Evolutionary conservation across 2,113 vertebrate genomes (phyloP).

Genomic region (Oreochromis spilurus): DNA sequence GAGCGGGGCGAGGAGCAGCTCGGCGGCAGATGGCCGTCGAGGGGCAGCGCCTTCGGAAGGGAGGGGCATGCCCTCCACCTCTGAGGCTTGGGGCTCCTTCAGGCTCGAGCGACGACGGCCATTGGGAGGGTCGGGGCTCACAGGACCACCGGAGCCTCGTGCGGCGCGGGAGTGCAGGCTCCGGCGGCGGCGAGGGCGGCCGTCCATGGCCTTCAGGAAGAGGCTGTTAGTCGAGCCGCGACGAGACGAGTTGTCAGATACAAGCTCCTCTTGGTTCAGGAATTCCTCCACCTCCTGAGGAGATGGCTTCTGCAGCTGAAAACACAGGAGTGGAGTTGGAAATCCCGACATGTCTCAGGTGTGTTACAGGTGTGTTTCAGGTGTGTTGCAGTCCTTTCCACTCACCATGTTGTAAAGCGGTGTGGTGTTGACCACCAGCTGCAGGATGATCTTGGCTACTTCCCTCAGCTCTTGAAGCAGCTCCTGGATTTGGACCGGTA

Average conservation of each 20-base stretch:
- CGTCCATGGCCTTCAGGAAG: constrained; percentile 68
- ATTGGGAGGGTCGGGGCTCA: constrained; percentile 6
- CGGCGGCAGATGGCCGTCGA: constrained; percentile 51
- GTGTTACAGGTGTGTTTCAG: neutral
- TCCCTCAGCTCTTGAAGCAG: constrained; percentile 52
- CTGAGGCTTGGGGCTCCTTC: constrained; percentile 9
- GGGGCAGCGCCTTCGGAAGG: neutral
- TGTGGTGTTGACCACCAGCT: constrained; percentile 68
- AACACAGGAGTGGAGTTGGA: neutral
- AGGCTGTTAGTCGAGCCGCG: constrained; percentile 52
- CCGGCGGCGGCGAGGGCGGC: constrained; percentile 53
- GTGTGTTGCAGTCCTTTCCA: neutral
- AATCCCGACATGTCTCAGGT: neutral
- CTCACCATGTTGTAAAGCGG: constrained; percentile 70
- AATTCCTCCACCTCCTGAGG: constrained; percentile 62
- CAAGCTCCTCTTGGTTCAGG: constrained; percentile 53
- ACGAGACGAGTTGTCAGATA: constrained; percentile 1
- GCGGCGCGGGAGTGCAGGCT: constrained; percentile 39
- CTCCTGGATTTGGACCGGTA: constrained; percentile 44
- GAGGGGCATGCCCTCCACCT: neutral
- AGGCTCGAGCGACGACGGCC: constrained; percentile 32
- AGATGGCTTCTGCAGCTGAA: constrained; percentile 57
- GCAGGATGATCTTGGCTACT: constrained; percentile 58
- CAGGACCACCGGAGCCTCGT: neutral
- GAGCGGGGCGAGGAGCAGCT: constrained; percentile 63